Percentiles rank a stretch among this genome's conserved stretches.
These are phyloP conservation scores for Cerastis rubricosa DNA, from an alignment of 2,888 invertebrate species.

Conservation along the genomic window DNA sequence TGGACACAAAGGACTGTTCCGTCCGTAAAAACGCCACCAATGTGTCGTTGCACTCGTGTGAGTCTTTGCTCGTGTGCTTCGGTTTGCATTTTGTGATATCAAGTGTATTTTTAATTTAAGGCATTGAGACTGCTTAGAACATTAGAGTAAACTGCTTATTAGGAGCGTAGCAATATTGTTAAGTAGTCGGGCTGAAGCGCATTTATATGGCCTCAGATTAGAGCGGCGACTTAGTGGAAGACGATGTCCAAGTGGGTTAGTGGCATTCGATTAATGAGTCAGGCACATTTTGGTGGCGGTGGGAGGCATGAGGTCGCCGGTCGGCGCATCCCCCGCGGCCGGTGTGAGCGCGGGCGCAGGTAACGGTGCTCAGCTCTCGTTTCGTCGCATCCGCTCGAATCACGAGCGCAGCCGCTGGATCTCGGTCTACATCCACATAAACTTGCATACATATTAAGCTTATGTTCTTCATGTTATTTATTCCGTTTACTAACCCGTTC, in stretches of 20 bases:
- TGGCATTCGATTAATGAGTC: constrained; percentile 77
- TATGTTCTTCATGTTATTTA: constrained; percentile 73
- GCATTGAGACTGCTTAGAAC: constrained; percentile 76
- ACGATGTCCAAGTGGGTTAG: constrained; percentile 71
- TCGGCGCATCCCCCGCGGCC: constrained; percentile 73
- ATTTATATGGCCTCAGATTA: constrained; percentile 78
- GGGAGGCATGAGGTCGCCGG: constrained; percentile 72
- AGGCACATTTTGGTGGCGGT: constrained; percentile 70
- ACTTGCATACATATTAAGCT: constrained; percentile 63
- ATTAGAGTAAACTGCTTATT: constrained; percentile 70
- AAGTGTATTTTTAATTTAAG: constrained; percentile 84
- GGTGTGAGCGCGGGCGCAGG: constrained; percentile 72
- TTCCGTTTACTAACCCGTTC: constrained; percentile 71
- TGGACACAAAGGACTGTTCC: constrained; percentile 77
- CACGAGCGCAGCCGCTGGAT: constrained; percentile 69
- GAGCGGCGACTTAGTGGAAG: constrained; percentile 61
- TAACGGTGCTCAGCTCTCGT: constrained; percentile 88
- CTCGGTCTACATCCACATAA: constrained; percentile 66
- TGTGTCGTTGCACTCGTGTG: constrained; percentile 78
- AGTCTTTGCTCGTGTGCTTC: constrained; percentile 77
- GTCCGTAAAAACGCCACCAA: constrained; percentile 76
- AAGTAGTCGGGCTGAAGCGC: constrained; percentile 70
- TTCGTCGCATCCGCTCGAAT: constrained; percentile 78
- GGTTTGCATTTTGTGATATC: constrained; percentile 88
- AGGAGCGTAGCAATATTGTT: constrained; percentile 74